Percentiles rank a stretch among this genome's conserved stretches.
phyloP scores from a whole-genome alignment of 2,113 vertebrate genomes.

The Emydura subglobosa region DNA sequence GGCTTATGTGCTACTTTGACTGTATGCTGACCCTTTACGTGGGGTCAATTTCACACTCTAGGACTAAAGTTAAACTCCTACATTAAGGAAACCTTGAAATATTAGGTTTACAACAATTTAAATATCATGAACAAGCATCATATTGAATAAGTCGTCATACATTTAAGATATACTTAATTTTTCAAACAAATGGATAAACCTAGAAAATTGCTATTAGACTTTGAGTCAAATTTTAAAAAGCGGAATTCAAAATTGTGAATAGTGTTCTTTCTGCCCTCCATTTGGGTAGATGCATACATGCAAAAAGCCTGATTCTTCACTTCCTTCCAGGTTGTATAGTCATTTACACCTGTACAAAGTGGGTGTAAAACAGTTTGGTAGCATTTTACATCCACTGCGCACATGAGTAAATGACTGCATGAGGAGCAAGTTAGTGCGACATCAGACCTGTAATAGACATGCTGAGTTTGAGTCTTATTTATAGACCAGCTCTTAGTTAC shows the following conservation, averaged over 20 bases:
- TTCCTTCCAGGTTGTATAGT: background rate
- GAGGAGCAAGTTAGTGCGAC: background rate
- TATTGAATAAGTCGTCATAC: background rate
- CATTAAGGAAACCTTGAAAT: background rate
- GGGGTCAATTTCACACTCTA: rapidly evolving
- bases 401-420: background rate
- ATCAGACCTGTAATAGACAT: background rate
- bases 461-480: background rate
- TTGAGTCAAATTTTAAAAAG: background rate
- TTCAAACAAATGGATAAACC: background rate
- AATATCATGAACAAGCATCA: background rate
- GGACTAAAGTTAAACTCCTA: background rate
- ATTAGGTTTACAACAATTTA: background rate
- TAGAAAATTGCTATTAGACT: background rate
- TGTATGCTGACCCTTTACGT: background rate
- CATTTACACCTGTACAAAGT: background rate
- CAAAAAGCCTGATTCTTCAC: background rate
- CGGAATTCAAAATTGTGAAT: background rate
- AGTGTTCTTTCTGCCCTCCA: background rate
- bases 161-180: background rate
- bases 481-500: conserved; percentile 8
- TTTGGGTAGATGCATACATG: background rate
- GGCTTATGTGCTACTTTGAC: background rate
- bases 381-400: background rate
- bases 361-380: background rate